phyloP scores from a whole-genome alignment of 2,113 vertebrate genomes.

The Philantomba maxwellii region DNA sequence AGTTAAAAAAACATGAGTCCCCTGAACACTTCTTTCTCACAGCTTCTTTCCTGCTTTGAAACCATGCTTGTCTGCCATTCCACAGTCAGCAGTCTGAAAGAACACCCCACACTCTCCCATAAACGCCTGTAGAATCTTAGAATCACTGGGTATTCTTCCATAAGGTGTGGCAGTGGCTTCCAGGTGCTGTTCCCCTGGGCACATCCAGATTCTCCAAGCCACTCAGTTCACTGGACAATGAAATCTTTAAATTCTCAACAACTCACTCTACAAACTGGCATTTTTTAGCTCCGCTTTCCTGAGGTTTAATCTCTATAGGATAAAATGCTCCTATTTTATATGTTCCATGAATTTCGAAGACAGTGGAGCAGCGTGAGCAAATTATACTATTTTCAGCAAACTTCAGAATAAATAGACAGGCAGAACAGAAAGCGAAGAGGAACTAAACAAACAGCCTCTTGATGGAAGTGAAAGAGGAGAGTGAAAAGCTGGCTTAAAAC shows the following conservation, averaged over 20 bases:
- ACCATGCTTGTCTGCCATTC: neutral
- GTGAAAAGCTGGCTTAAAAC: neutral
- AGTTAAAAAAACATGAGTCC: neutral
- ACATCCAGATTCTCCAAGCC: neutral
- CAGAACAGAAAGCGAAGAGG: neutral
- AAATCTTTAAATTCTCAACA: conserved; percentile 6
- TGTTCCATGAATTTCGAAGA: neutral
- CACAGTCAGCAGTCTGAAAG: neutral
- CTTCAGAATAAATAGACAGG: neutral
- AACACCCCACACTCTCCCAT: neutral
- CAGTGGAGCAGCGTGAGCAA: neutral
- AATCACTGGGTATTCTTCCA: neutral
- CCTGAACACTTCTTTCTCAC: neutral
- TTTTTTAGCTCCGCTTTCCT: neutral
- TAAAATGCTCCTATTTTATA: neutral
- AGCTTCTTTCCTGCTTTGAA: neutral
- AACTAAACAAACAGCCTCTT: neutral
- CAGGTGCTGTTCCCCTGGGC: neutral
- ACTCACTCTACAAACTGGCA: neutral
- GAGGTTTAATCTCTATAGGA: neutral
- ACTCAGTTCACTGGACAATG: neutral
- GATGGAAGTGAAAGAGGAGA: neutral
- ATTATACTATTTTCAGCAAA: neutral
- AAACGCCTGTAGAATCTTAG: neutral
- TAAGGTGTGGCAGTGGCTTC: neutral